Evolutionary conservation across 2,797 vertebrate species (phyloP), one percentile per base, ranked within the genome.

Genomic region (Poecilia velifera): DNA sequence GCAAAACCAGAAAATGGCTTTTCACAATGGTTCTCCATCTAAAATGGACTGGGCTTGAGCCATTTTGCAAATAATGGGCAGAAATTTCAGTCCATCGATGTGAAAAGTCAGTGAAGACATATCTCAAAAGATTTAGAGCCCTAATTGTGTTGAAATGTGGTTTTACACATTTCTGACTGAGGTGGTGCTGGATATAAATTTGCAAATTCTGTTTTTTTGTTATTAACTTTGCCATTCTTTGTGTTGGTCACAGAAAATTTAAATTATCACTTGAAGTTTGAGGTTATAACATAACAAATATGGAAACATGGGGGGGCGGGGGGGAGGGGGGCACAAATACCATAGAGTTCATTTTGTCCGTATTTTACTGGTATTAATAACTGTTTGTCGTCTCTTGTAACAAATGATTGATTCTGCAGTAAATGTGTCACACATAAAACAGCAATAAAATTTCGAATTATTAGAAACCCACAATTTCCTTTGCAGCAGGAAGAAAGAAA

Each of bases 351-450:
- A 64, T 36, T 49, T 73, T 12, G 39, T 43, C 0, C 53, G 55
- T 77, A 22, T 31, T 72, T 55, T 81, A 72, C 77, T 45, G 82
- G 20, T 25, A 70, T 78, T 76, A 3, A 72, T 77, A 57, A 73
- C 66, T 72, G 3, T 43, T 34, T 80, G 51, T 68, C 64, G 25
- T 6, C 34, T 68, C 18, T 41, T 68, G 31, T 31, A 31, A 31
- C 31, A 31, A 31, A 31, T 31, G 31, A 31, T 31, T 31, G 31
- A 31, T 31, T 31, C 31, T 31, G 14, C 73, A 55, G 59, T 80
- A 74, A 82, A 84, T 72, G 59, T 82, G 78, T 76, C 76, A 68
- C 66, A 25, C 20, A 72, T 76, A 72, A 83, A 70, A 77, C 62
- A 8, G 1, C 62, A 81, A 66, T 76, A 75, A 80, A 39, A 85